Conservation (phyloP, 2,888 invertebrate species). For the Hydriomena furcata region DNA sequence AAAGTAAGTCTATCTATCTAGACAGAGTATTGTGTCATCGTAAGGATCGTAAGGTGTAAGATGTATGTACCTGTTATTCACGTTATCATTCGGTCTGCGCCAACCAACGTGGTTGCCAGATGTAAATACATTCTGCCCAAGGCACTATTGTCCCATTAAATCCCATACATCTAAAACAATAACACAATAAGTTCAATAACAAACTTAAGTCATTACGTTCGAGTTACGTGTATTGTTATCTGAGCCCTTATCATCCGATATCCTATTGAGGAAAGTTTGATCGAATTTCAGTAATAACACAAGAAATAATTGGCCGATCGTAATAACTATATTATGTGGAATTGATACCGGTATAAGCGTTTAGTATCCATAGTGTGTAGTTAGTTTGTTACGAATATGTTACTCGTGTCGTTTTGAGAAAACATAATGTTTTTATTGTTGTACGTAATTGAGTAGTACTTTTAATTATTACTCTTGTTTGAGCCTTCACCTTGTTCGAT, state of each 20-base stretch:
- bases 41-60: no score
- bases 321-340: conserved; percentile 29
- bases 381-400: no score
- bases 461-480: no score
- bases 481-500: no score
- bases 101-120: no score
- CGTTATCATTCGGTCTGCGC: no score
- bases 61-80: no score
- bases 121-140: neutral
- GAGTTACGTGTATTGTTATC: conserved; percentile 26
- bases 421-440: no score
- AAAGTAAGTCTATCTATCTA: no score
- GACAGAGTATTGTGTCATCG: no score
- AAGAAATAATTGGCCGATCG: conserved; percentile 37
- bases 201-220: conserved; percentile 33
- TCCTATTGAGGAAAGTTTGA: conserved; percentile 58
- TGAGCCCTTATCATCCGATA: conserved; percentile 37
- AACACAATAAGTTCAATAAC: conserved; percentile 26
- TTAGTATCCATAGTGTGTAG: neutral
- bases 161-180: conserved; percentile 14
- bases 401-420: no score
- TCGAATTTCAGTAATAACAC: conserved; percentile 50
- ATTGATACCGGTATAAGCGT: conserved; percentile 13
- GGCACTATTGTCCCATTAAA: neutral
- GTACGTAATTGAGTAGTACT: no score